Percentiles rank a stretch among this genome's conserved stretches.
phyloP scores from a whole-genome alignment of 1,140 invertebrate species.

The Parapsyche elsis region DNA sequence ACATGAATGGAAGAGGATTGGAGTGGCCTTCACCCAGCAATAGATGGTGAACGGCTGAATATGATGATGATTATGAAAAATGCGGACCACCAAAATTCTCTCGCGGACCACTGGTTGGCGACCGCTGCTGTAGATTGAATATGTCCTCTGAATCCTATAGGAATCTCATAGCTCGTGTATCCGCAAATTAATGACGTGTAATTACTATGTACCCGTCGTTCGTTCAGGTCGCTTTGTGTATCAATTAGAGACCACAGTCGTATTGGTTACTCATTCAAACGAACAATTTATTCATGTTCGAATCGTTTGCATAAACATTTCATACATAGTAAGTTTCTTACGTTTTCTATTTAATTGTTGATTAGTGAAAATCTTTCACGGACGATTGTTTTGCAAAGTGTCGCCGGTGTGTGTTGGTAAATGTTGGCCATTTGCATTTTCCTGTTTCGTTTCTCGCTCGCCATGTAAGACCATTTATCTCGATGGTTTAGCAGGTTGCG shows the following conservation, averaged over 20 bases:
- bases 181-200: conserved; percentile 42
- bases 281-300: not conserved
- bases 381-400: not conserved
- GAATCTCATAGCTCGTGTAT: conserved; percentile 5
- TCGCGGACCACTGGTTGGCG: too few species aligned
- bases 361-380: not conserved
- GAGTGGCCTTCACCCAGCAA: too few species aligned
- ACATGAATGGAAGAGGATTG: too few species aligned
- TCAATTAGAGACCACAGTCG: conserved; percentile 38
- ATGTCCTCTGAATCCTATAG: too few species aligned
- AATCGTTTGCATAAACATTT: too few species aligned
- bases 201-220: conserved; percentile 32
- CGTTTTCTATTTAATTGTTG: too few species aligned
- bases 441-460: conserved; percentile 9
- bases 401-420: not conserved
- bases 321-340: too few species aligned
- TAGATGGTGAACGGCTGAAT: too few species aligned
- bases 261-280: conserved; percentile 23
- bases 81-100: too few species aligned
- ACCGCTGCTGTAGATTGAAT: too few species aligned
- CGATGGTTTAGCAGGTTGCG: conserved; percentile 26
- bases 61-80: too few species aligned
- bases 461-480: conserved; percentile 35
- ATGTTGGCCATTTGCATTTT: conserved; percentile 25
- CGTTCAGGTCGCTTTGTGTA: conserved; percentile 25